Conservation (phyloP, 2,797 vertebrate genomes). For the Neopelma chrysocephalum region DNA sequence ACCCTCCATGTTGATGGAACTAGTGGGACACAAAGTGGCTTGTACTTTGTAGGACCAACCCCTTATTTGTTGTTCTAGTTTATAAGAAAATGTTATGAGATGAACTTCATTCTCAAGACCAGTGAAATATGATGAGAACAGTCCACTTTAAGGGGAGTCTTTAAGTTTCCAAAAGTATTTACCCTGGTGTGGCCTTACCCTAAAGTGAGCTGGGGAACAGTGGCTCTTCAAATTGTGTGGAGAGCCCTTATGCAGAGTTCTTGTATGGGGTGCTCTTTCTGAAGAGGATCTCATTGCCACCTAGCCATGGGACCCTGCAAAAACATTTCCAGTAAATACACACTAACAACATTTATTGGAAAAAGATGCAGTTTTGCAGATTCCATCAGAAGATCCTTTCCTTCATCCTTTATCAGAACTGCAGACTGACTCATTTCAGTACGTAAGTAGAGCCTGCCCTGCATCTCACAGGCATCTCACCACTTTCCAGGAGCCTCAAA, state of each 20-base stretch:
- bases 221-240: background rate
- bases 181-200: background rate
- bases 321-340: background rate
- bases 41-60: background rate
- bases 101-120: background rate
- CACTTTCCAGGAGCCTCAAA: background rate
- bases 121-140: background rate
- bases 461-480: background rate
- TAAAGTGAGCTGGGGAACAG: background rate
- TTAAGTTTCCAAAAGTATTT: background rate
- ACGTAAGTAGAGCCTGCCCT: background rate
- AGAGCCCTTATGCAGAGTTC: fast-evolving
- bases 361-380: background rate
- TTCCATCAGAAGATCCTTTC: background rate
- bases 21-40: background rate
- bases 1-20: background rate
- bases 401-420: background rate
- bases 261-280: fast-evolving
- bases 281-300: fast-evolving
- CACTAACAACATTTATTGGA: background rate
- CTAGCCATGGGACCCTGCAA: background rate
- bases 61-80: background rate
- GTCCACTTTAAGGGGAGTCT: background rate
- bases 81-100: background rate
- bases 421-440: background rate